phyloP scores from a whole-genome alignment of 2,888 invertebrate species.

The Hesperia comma region DNA sequence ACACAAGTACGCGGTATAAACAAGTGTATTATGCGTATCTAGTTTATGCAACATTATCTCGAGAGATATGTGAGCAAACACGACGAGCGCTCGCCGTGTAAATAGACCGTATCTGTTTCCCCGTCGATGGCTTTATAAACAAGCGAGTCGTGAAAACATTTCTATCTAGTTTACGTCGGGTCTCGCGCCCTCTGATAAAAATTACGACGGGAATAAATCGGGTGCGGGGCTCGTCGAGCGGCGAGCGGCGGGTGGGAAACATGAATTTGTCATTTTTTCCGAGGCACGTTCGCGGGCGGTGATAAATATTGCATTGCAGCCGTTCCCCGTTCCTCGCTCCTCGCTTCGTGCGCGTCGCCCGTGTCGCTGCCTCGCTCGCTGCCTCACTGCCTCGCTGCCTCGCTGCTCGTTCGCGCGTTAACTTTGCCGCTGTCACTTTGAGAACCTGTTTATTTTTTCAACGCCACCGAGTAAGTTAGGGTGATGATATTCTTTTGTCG shows the following conservation, averaged over 20 bases:
- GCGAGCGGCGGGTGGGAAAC: conserved; percentile 59
- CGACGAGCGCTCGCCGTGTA: conserved; percentile 65
- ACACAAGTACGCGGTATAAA: conserved; percentile 61
- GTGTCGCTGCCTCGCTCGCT: conserved; percentile 48
- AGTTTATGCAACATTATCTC: conserved; percentile 78
- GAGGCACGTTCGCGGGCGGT: conserved; percentile 78
- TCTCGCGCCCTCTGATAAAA: conserved; percentile 77
- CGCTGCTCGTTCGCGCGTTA: conserved; percentile 56
- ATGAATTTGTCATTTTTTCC: conserved; percentile 84
- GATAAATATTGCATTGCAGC: conserved; percentile 82
- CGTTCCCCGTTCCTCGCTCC: conserved; percentile 69
- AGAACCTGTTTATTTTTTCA: conserved; percentile 71
- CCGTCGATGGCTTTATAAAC: conserved; percentile 81
- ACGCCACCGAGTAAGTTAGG: conserved; percentile 69
- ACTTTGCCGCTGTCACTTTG: conserved; percentile 65
- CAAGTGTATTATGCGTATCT: conserved; percentile 56
- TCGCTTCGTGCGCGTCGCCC: conserved; percentile 49
- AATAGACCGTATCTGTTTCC: conserved; percentile 78
- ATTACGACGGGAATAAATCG: conserved; percentile 79
- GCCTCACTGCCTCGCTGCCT: conserved; percentile 42
- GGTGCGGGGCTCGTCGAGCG: conserved; percentile 51
- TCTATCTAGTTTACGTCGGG: conserved; percentile 75
- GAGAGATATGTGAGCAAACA: conserved; percentile 74
- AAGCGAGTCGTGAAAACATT: conserved; percentile 79
- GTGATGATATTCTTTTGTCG: conserved; percentile 69